phyloP scores from a whole-genome alignment of 2,797 vertebrate species.

The Manis crassicaudata region DNA sequence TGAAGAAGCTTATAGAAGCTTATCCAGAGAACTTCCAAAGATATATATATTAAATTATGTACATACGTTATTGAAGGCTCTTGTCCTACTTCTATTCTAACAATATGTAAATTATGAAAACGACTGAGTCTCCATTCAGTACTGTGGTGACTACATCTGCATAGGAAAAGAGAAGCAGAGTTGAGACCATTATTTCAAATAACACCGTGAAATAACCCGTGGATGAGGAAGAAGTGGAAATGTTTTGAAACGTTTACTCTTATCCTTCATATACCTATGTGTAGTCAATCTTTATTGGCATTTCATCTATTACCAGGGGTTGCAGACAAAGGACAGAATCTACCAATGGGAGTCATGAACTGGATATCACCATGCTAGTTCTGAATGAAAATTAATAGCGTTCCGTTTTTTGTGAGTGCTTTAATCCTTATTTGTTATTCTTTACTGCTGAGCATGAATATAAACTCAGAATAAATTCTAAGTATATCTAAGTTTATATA shows the following conservation, averaged over 20 bases:
- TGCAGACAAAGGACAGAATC: constrained; percentile 29
- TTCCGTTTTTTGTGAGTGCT: neutral
- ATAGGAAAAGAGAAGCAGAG: neutral
- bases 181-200: neutral
- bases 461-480: constrained; percentile 16
- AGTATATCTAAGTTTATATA: neutral
- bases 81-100: neutral
- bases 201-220: neutral
- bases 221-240: neutral
- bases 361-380: neutral
- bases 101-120: constrained; percentile 24
- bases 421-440: constrained; percentile 20
- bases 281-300: neutral
- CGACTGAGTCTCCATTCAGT: neutral
- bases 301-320: neutral
- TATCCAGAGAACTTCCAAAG: constrained; percentile 23
- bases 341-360: constrained; percentile 1
- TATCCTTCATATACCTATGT: neutral
- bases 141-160: neutral
- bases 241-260: neutral
- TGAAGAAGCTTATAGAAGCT: neutral
- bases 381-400: constrained; percentile 36
- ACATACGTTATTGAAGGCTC: neutral
- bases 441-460: neutral
- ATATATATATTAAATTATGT: neutral